A percentile compares a stretch with the other conserved stretches of the same genome.
These are phyloP conservation scores for Pseudorhombus dupliciocellatus DNA, from an alignment of 2,113 vertebrate genomes.

Conservation along the genomic window DNA sequence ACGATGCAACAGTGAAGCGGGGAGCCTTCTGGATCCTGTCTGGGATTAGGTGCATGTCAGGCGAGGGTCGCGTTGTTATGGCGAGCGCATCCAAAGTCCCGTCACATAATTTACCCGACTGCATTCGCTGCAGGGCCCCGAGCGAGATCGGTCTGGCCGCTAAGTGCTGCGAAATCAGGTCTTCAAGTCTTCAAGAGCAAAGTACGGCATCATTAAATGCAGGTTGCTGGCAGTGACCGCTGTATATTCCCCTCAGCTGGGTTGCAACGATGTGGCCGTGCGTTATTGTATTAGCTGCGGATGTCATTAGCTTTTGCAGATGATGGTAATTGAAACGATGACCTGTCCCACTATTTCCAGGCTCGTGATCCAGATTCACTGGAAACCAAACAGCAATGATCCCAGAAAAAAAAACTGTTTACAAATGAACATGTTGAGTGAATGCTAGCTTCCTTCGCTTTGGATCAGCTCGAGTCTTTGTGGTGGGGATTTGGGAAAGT, in stretches of 20 bases:
- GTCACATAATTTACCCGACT: constrained; percentile 8
- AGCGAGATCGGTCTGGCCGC: constrained; percentile 2
- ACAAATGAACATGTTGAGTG: constrained; percentile 1
- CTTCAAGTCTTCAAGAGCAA: background rate
- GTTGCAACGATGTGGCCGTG: background rate
- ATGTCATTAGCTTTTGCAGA: background rate
- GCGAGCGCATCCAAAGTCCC: constrained; percentile 23
- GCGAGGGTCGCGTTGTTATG: constrained; percentile 34
- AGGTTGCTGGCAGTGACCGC: background rate
- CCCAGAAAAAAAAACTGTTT: no score
- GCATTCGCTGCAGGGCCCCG: constrained; percentile 1
- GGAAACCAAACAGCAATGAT: constrained; percentile 7
- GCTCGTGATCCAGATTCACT: constrained; percentile 10
- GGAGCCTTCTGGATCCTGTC: constrained; percentile 69
- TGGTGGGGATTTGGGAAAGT: background rate
- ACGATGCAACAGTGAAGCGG: constrained; percentile 30
- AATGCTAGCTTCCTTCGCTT: constrained; percentile 32
- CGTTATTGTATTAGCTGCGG: constrained; percentile 16
- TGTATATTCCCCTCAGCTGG: background rate
- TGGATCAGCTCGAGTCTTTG: background rate
- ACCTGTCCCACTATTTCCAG: background rate
- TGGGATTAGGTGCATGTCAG: constrained; percentile 37
- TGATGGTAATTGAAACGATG: background rate
- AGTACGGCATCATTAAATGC: constrained; percentile 20
- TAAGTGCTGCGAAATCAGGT: constrained; percentile 22